A percentile compares a stretch with the other conserved stretches of the same genome.
phyloP scores from a whole-genome alignment of 2,113 vertebrate genomes.

The cattle (Bos taurus) region ARS-UCD2.0 NC_037339.1:29730501-29731000 shows the following conservation, averaged over 20 bases:
- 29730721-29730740: background rate
- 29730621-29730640: background rate
- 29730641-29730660: background rate
- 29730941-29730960: background rate
- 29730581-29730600: background rate
- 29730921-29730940: background rate
- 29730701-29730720: background rate
- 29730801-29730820: constrained; percentile 58
- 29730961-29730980: background rate
- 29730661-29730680: background rate
- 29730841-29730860: constrained; percentile 52
- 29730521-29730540: background rate
- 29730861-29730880: background rate
- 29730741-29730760: background rate
- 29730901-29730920: background rate
- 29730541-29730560: background rate
- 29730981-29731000: background rate
- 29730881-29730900: background rate
- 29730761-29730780: background rate
- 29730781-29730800: constrained; percentile 74
- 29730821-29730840: constrained; percentile 73
- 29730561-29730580: background rate
- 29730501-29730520: background rate
- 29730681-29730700: background rate
- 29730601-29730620: background rate